These are phyloP conservation scores for Sarcophaga variegata DNA, from an alignment of 2,888 invertebrate species.

Conservation along the genomic window DNA sequence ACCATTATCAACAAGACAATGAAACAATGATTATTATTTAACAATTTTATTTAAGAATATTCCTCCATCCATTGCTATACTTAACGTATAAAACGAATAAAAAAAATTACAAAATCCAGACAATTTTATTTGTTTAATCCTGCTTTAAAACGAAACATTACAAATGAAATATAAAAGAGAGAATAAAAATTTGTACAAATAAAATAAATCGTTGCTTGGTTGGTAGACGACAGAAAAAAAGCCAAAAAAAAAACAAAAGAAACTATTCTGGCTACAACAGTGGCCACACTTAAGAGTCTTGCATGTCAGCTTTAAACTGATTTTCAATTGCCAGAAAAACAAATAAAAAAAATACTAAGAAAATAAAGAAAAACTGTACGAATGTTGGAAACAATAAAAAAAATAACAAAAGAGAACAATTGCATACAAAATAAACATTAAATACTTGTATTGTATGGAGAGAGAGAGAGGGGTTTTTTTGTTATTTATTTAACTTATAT, in stretches of 20 bases:
- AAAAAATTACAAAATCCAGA: background rate
- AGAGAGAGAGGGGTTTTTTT: too few relatives aligned
- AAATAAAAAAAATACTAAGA: background rate
- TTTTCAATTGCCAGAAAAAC: slow-evolving; percentile 59
- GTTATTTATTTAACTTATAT: too few relatives aligned
- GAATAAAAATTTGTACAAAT: background rate
- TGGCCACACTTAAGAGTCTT: slow-evolving; percentile 66
- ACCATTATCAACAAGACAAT: slow-evolving; percentile 42
- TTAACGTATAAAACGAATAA: too few relatives aligned
- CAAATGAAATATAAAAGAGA: background rate
- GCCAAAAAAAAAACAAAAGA: slow-evolving; percentile 1
- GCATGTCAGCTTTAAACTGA: slow-evolving; percentile 66
- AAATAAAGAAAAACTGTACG: slow-evolving; percentile 27
- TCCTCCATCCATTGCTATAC: background rate
- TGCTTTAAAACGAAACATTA: slow-evolving; percentile 10
- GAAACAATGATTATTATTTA: slow-evolving; percentile 52
- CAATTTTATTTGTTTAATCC: slow-evolving; percentile 55
- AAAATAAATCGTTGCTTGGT: slow-evolving; percentile 51
- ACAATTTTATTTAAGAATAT: slow-evolving; percentile 53
- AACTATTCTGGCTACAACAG: slow-evolving; percentile 10
- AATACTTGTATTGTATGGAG: slow-evolving; percentile 23
- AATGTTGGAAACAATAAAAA: background rate
- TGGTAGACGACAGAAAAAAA: slow-evolving; percentile 34
- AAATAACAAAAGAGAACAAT: slow-evolving; percentile 38
- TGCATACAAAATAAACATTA: slow-evolving; percentile 50